Evolutionary conservation across 1,140 invertebrate species (phyloP).

Genomic region (Leptonema lineaticorne): DNA sequence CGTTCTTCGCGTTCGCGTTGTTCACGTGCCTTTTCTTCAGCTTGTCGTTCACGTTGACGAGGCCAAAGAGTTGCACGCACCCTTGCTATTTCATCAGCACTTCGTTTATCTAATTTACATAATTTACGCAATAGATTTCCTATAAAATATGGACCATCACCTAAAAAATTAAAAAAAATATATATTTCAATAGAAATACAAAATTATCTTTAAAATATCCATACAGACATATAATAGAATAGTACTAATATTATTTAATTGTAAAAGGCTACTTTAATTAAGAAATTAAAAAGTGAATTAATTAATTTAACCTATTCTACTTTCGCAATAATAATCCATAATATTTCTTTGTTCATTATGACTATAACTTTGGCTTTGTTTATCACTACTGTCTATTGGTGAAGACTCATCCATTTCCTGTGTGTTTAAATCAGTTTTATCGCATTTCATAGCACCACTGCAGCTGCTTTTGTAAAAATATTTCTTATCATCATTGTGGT

Average conservation of each 20-base stretch:
- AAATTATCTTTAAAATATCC: no score
- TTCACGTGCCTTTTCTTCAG: conserved; percentile 70
- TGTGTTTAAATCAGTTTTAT: not conserved
- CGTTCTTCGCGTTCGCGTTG: conserved; percentile 78
- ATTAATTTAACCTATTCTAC: conserved; percentile 35
- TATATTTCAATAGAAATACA: not conserved
- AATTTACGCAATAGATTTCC: conserved; percentile 74
- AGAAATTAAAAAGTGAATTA: no score
- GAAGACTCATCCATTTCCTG: conserved; percentile 3
- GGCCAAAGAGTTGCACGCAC: conserved; percentile 76
- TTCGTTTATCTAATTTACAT: conserved; percentile 67
- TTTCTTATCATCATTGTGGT: not conserved
- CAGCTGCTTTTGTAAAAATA: conserved; percentile 2
- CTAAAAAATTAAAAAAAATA: conserved; percentile 40
- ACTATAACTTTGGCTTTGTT: conserved; percentile 32
- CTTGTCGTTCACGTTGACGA: conserved; percentile 72
- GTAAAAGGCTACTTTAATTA: no score
- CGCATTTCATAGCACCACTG: conserved; percentile 43
- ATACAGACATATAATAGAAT: no score
- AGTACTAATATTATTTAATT: no score
- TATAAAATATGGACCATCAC: conserved; percentile 87
- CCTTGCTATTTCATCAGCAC: conserved; percentile 66
- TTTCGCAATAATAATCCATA: conserved; percentile 17
- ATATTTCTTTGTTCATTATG: conserved; percentile 20
- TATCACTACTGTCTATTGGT: conserved; percentile 9